Conservation (phyloP, 2,797 vertebrate genomes). For the Balearica regulorum region DNA sequence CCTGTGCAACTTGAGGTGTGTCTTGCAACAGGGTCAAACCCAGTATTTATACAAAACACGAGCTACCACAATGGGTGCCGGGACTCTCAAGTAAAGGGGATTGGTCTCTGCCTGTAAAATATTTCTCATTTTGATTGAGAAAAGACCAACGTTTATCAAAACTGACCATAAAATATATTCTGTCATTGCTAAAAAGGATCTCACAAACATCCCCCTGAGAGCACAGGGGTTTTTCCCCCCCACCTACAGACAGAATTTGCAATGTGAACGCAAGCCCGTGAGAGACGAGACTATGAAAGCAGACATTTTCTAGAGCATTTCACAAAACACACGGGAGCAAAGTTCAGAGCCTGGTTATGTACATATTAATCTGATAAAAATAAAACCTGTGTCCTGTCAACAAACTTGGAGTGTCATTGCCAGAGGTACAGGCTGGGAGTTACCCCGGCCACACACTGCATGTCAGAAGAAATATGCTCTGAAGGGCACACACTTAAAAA, state of each 20-base stretch:
- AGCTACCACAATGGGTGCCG: neutral
- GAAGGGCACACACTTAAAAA: neutral
- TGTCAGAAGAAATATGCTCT: neutral
- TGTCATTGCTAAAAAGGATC: neutral
- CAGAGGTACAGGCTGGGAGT: neutral
- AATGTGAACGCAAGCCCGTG: neutral
- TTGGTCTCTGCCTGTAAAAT: neutral
- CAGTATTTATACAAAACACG: neutral
- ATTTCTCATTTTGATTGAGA: neutral
- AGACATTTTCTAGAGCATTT: neutral
- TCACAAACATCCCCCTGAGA: neutral
- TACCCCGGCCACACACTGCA: neutral
- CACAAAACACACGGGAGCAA: neutral
- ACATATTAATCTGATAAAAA: conserved; percentile 16
- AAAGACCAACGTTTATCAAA: neutral
- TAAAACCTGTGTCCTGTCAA: conserved; percentile 30
- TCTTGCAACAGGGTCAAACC: neutral
- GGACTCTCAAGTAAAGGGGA: neutral
- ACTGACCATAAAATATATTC: neutral
- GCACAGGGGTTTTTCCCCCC: neutral
- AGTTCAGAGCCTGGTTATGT: conserved; percentile 2
- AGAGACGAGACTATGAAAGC: neutral
- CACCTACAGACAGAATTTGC: neutral
- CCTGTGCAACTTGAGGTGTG: neutral
- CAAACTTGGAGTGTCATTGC: neutral